These are phyloP conservation scores for Calidris pugnax DNA, from an alignment of 2,113 vertebrate genomes.

Conservation along the genomic window DNA sequence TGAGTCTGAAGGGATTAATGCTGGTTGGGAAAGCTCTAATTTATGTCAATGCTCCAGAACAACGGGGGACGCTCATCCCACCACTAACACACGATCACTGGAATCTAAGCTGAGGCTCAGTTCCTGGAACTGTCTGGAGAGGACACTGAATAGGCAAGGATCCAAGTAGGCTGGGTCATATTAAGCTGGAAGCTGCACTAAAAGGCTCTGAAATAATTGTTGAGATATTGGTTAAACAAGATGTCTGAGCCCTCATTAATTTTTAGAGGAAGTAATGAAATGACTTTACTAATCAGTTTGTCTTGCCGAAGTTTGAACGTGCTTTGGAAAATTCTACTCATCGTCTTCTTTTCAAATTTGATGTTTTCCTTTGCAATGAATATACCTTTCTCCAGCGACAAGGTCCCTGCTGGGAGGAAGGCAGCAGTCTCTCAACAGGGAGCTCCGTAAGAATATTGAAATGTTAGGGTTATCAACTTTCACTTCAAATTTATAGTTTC, in stretches of 20 bases:
- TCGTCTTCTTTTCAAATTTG: neutral
- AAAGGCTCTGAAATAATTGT: neutral
- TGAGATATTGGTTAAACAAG: neutral
- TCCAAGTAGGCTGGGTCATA: neutral
- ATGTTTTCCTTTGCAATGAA: neutral
- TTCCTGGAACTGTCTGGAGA: neutral
- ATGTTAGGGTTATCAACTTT: neutral
- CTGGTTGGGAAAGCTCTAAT: neutral
- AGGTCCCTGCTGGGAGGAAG: neutral
- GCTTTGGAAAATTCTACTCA: neutral
- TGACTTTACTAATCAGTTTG: neutral
- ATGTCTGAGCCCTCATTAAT: neutral
- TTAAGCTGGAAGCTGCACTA: neutral
- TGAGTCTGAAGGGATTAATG: neutral
- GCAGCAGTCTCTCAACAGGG: neutral
- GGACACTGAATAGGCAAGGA: neutral
- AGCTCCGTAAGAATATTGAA: neutral
- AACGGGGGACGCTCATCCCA: neutral
- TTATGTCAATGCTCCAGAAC: neutral
- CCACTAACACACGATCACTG: neutral
- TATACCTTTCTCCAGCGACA: neutral
- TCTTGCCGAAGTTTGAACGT: neutral
- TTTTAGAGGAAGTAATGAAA: neutral
- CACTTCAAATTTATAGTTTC: neutral
- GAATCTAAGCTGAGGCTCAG: neutral